Base-by-base conservation (phyloP, 2,888 invertebrate species). In the Spicauda simplicius region DNA sequence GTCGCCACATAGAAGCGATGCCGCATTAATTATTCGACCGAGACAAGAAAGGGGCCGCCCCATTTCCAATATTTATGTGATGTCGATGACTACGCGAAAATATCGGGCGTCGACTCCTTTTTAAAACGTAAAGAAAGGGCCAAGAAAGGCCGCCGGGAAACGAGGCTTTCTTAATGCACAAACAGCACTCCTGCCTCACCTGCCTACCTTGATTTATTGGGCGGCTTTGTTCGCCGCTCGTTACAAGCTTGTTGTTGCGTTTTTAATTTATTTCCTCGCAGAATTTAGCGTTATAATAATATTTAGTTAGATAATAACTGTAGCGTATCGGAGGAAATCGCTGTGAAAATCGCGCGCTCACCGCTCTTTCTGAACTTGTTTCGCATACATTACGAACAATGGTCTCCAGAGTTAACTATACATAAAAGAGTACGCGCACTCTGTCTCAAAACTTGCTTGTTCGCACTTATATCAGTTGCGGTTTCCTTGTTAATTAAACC, bases 41-140 rank as follows among this genome's bases (percentile, higher is more conserved):
- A 92, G 90, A 91, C 91, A 91, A 93, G 93, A 91, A 92, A 91
- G 88, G 90, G 89, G 88, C 86, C 86, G 87, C 89, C 87, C 91
- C 89, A 91, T 90, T 93, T 90, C 89, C 92, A 90, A 93, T 93
- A 93, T 93, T 93, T 93, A 93, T 93, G 93, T 93, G 91, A 92
- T 93, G 91, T 85, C 92, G 90, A 93, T 93, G 93, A 93, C 93
- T 90, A 79, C 80, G 90, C 93, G 85, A 88, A 92, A 93, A 91
- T 90, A 89, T 87, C 87, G 86, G 86, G 86, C 87, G 87, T 90
- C 87, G 91, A 90, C 91, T 90, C 91, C 93, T 93, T 93, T 93
- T 93, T 93, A 93, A 90, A 90, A 88, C 86, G 77, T 76, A 90
- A 89, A 92, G 92, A 91, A 93, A 92, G 87, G 90, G 85, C 89